Evolutionary conservation across 2,113 vertebrate genomes (phyloP), one percentile per base, ranked within the genome.

Genomic region (Meleagris gallopavo): DNA sequence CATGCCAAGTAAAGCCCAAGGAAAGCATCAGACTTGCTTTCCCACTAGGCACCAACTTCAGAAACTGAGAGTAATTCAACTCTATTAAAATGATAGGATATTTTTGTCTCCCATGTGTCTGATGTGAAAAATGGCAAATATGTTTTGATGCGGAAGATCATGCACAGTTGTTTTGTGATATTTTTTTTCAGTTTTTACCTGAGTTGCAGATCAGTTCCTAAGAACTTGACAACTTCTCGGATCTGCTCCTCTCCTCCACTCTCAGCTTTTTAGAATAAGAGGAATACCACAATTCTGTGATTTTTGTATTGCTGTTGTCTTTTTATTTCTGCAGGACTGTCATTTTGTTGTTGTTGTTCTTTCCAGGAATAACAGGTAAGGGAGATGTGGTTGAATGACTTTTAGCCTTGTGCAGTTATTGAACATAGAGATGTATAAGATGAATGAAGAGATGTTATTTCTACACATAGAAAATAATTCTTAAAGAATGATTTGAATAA

Each of bases 341-440:
- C 1, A 0, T 86, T 50, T 41, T 30, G 4, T 40, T 21, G 0
- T 50, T 82, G 34, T 40, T 12, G 46, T 21, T 48, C 32, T 71
- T 72, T 38, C 7, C 3, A 2, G 14, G 8, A 8, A 19, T 34
- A 25, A 48, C 13, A 45, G 2, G 32, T 50, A 76, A 34, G 27
- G 16, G 32, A 30, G 55, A 19, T 69, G 22, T 5, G 5, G 48
- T 50, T 58, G 48, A 83, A n/a, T 77, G 48, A 30, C 69, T 86
- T 88, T 88, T 41, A 64, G 14, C 12, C 29, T 66, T 86, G 17
- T 46, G 29, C n/a, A 50, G 22, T 62, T 9, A 10, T 79, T 72
- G 24, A 69, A 0, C 30, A 4, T 40, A 32, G 50, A 75, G 4
- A 30, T 78, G 30, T 79, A 6, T 17, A 79, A 36, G n/a, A 40